Evolutionary conservation across 2,113 vertebrate genomes (phyloP), one percentile per base, ranked within the genome.

Genomic region (Pungitius pungitius): DNA sequence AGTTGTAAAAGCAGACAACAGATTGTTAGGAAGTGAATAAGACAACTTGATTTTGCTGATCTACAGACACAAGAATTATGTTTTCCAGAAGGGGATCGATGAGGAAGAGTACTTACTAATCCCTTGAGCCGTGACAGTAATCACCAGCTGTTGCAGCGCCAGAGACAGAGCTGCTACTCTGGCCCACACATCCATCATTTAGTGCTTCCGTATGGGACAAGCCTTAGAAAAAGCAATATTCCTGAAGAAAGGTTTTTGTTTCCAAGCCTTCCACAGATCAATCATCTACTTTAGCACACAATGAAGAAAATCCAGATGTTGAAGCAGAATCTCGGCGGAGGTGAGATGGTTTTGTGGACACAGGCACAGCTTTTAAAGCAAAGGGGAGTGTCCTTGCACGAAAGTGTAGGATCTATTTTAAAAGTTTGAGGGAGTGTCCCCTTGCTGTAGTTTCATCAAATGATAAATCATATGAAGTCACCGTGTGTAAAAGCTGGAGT

Each of bases 51-150:
- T 40, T 27, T 17, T 65, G 37, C n/a, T 67, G 47, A 30, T 43
- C 30, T 59, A 35, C 15, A 60, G 20, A 60, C 13, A 69, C 33
- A 77, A 6, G 9, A n/a, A 42, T 40, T 20, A 39, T 20, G 67
- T 69, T 69, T 81, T 71, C 49, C 54, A 73, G 39, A 51, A 37
- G 27, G 7, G 11, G 10, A 63, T 65, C 7, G 22, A 59, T 35
- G 26, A 11, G 30, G 67, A 51, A 59, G 45, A 78, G 37, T 65
- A 90, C 96, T 96, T 94, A 97, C 96, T 95, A 81, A 93, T 94
- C 9, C 95, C 95, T 69, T 92, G 85, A 49, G 94, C 85, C 77
- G 90, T 92, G 43, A 92, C 79, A 18, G 85, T 87, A 81, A 86
- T 70, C 49, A 89, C 83, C 2, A 94, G 89, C 84, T 92, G 95